Evolutionary conservation across 2,888 invertebrate genomes (phyloP).

Genomic region (Lycocerus yunnanus): DNA sequence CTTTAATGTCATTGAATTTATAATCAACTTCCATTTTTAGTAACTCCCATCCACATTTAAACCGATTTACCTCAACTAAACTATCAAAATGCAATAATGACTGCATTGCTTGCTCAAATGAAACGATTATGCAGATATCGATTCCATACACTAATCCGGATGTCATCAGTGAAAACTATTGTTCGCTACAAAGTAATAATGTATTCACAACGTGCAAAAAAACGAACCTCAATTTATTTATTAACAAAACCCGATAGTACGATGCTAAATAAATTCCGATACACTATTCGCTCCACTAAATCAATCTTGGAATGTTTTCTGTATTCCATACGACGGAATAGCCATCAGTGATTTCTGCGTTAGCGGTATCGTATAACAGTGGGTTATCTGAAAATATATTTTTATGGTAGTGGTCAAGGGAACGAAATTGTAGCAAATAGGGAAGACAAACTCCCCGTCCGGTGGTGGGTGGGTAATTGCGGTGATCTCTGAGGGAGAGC

Average conservation of each 20-base stretch:
- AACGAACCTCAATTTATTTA: neutral
- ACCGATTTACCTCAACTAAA: neutral
- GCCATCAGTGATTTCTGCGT: neutral
- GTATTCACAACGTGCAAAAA: neutral
- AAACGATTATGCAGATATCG: slow-evolving; percentile 1
- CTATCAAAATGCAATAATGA: neutral
- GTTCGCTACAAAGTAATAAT: neutral
- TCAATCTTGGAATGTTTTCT: neutral
- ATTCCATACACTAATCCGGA: neutral
- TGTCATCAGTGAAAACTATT: neutral
- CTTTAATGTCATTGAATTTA: neutral
- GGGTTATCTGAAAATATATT: slow-evolving; percentile 4
- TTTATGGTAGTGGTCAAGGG: slow-evolving; percentile 5
- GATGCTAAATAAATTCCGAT: neutral
- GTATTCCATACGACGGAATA: neutral
- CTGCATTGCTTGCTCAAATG: neutral
- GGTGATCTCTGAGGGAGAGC: slow-evolving; percentile 36
- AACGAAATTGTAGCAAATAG: neutral
- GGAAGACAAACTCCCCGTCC: slow-evolving; percentile 13
- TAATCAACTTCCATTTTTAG: neutral
- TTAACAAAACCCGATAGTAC: too few relatives aligned
- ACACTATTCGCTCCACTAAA: neutral
- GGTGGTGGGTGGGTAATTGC: slow-evolving; percentile 18
- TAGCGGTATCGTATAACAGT: neutral
- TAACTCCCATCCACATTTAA: neutral